Conservation (phyloP, 2,888 invertebrate species). For the Dasysyrphus tricinctus region DNA sequence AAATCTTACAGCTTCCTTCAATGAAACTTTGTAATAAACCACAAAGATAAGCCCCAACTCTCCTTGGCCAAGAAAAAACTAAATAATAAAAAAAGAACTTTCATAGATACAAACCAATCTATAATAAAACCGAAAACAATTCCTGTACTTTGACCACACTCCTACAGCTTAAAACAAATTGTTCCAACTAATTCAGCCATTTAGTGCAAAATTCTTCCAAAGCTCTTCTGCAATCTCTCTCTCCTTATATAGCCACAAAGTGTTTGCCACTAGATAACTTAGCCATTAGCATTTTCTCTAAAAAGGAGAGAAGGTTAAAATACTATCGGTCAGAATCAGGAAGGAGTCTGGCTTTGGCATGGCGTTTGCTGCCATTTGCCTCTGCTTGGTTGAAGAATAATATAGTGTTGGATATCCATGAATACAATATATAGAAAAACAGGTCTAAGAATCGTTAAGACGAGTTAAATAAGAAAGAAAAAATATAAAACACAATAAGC, state of each 20-base stretch:
- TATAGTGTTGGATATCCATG: constrained; percentile 3
- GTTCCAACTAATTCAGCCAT: constrained; percentile 63
- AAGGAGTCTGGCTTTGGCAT: not conserved
- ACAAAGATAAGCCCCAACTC: too few relatives aligned
- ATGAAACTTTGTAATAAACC: too few relatives aligned
- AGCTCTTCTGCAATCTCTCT: constrained; percentile 23
- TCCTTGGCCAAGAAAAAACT: not conserved
- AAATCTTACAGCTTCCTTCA: too few relatives aligned
- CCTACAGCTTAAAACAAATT: constrained; percentile 47
- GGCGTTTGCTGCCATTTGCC: constrained; percentile 7
- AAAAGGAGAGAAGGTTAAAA: constrained; percentile 32
- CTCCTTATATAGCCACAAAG: constrained; percentile 34
- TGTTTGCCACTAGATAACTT: constrained; percentile 62
- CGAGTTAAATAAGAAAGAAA: not conserved
- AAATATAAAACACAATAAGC: constrained; percentile 28
- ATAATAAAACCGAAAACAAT: constrained; percentile 57
- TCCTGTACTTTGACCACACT: constrained; percentile 35
- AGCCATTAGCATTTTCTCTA: constrained; percentile 55
- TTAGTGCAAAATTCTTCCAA: constrained; percentile 50
- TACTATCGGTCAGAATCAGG: constrained; percentile 40
- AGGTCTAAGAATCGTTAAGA: not conserved
- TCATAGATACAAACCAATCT: constrained; percentile 28
- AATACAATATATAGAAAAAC: constrained; percentile 7
- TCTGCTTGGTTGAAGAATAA: not conserved
- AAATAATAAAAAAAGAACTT: not conserved